Percentiles rank a stretch among this genome's conserved stretches.
Conservation (phyloP, 2,888 invertebrate genomes). For the Trachelus iudaicus region DNA sequence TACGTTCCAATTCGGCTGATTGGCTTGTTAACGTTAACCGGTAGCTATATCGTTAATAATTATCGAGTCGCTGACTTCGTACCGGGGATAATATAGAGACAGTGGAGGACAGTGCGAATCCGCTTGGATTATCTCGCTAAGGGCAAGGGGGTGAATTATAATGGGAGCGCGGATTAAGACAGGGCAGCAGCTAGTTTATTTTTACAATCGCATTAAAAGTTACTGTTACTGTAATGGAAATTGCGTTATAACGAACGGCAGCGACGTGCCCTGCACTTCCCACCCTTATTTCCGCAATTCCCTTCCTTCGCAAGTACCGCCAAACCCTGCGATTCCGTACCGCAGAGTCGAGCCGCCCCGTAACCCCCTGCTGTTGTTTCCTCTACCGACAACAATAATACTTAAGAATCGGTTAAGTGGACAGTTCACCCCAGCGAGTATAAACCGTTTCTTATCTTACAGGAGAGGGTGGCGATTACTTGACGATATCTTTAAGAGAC, state of each 20-base stretch:
- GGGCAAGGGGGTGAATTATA: too few species aligned
- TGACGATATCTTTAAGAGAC: slow-evolving; percentile 89
- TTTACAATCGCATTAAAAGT: slow-evolving; percentile 17
- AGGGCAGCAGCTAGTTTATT: slow-evolving; percentile 13
- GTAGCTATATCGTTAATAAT: not conserved
- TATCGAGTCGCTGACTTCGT: not conserved
- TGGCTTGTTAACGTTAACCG: too few species aligned
- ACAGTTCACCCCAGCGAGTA: too few species aligned
- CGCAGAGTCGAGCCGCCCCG: too few species aligned
- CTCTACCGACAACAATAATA: not conserved
- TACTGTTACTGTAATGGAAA: slow-evolving; percentile 18
- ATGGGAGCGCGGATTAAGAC: slow-evolving; percentile 12
- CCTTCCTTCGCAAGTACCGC: too few species aligned
- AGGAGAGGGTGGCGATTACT: slow-evolving; percentile 91
- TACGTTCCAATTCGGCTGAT: too few species aligned
- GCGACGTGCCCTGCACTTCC: slow-evolving; percentile 1
- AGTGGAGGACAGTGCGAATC: not conserved
- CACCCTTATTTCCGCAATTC: too few species aligned
- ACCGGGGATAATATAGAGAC: not conserved
- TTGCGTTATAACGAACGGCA: slow-evolving; percentile 15
- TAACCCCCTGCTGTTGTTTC: not conserved
- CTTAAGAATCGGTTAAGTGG: not conserved
- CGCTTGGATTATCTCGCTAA: not conserved
- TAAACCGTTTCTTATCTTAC: slow-evolving; percentile 39
- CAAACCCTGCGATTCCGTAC: too few species aligned